phyloP scores from a whole-genome alignment of 30 jellyfish, hydroid and myxozoan genomes.

The Aurelia coerulea region DNA sequence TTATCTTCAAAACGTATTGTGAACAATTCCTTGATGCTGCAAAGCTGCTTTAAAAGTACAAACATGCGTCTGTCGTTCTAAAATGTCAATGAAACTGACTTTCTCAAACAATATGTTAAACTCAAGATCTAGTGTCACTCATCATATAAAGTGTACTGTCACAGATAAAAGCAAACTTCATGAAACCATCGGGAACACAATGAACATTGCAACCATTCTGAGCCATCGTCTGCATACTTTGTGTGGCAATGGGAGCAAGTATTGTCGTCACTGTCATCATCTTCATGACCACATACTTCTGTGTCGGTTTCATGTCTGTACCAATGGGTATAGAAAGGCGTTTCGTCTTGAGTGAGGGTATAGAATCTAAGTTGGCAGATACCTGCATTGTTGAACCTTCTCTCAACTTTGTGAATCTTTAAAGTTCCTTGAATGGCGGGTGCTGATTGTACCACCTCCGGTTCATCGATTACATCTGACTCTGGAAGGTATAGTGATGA shows the following conservation, averaged over 20 bases:
- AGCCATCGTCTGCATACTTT: background rate
- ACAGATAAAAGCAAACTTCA: background rate
- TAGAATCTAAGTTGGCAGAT: background rate
- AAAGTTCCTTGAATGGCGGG: background rate
- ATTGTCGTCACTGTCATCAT: conserved; percentile 2
- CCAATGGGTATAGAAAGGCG: conserved; percentile 10
- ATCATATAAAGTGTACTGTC: too few relatives aligned
- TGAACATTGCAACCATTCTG: conserved; percentile 22
- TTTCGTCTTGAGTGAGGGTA: background rate
- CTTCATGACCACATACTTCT: conserved; percentile 5
- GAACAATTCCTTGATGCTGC: too few relatives aligned
- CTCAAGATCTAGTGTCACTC: too few relatives aligned
- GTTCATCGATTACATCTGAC: conserved; percentile 1
- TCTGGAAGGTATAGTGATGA: conserved; percentile 10
- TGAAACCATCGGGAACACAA: conserved; percentile 4
- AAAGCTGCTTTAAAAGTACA: too few relatives aligned
- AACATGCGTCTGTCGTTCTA: too few relatives aligned
- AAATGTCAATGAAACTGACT: too few relatives aligned
- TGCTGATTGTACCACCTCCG: conserved; percentile 9
- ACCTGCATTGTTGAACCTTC: conserved; percentile 21
- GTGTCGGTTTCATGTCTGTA: background rate
- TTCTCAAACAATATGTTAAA: too few relatives aligned
- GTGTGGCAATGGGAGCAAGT: background rate
- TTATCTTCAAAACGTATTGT: too few relatives aligned
- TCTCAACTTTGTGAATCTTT: conserved; percentile 17